Evolutionary conservation across 2,113 vertebrate species (phyloP), one percentile per base, ranked within the genome.

Genomic region (Hoplias malabaricus): DNA sequence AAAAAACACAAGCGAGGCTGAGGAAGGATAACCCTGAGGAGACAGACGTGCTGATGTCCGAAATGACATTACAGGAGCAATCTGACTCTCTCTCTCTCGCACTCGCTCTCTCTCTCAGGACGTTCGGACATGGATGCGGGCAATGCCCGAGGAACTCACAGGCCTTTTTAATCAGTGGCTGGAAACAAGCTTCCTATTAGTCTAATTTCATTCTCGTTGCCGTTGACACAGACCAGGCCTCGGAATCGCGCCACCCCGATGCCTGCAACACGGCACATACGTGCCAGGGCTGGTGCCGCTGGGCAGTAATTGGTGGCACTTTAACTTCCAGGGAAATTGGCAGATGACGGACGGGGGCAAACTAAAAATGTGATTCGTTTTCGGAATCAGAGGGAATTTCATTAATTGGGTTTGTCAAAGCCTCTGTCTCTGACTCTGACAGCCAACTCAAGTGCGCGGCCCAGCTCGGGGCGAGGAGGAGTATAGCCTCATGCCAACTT

Each of bases 21-120:
- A 95, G 92, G 93, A 95, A 95, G 89, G 92, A 96, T 96, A 93
- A 96, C 96, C 96, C 93, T 91, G 90, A 93, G 94, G 96, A 97
- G 94, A 98, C 92, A 95, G 91, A 90, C 92, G 85, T 70, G 85
- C 91, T 88, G 87, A 89, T 89, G 91, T 95, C 93, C 93, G 89
- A 95, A 90, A 96, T 95, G 94, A 95, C 92, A 94, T 94, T 94
- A 94, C 91, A 92, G 93, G 94, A 95, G 90, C 91, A 86, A 77
- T 86, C 92, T 94, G 91, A 70, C 69, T 67, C 80, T 73, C 68
- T 82, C 33, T 19, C 50, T 90, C 71, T 43, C 53, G 29, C 68
- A 80, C 33, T 19, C 50, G 90, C 71, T 43, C 53, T 31, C 63
- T 56, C 63, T 77, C 88, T 92, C 90, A 89, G 87, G 93, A 90